Base-by-base conservation (phyloP, 2,888 invertebrate genomes). In the Meliscaeva auricollis region DNA sequence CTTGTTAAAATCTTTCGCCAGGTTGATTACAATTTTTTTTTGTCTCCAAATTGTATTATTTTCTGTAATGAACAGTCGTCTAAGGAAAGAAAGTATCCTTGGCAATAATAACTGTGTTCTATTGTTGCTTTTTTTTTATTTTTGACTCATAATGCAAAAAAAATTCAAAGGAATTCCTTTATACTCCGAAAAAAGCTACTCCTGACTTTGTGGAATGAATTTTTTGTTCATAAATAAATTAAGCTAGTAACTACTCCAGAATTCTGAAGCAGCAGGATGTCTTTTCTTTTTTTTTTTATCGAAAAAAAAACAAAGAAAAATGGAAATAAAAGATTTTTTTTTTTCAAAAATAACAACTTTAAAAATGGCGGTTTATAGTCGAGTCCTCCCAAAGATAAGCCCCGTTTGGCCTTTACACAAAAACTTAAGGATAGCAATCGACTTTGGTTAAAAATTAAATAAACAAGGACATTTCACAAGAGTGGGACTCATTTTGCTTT, bases 1-100 rank as follows among this genome's bases (percentile, higher is more conserved):
- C 69, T 70, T 75, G 76, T 69, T 81, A 76, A 64, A 75, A 75
- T 81, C 75, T 81, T 62, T 76, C 80, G 62, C 60, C 48, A 75
- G 74, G 52, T 79, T 80, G 74, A 68, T 81, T 76, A 58, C 35
- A 20, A 58, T 50, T 22, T 5, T 3, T n/a, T 26, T 44, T 15
- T 44, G 13, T 41, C 22, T 62, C 32, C 15, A 3, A 26, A 3
- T 26, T 26, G 2, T 26, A 17, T 32, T 41, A 30, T 44, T 44
- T n/a, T n/a, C 35, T 80, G n/a, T 64, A 62, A 38, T 76, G 44
- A 60, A 44, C 54, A 50, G 15, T 50, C 66, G 26, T 74, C 50
- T 30, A 50, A 20, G 58, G 38, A 30, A 30, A 7, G 9, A 22
- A 22, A 69, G 60, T 68, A 74, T 64, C 69, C 69, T 75, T 64